Percentiles rank a stretch among this genome's conserved stretches.
These are phyloP conservation scores for Helarctos malayanus DNA, from an alignment of 2,797 vertebrate species.

Conservation along the genomic window DNA sequence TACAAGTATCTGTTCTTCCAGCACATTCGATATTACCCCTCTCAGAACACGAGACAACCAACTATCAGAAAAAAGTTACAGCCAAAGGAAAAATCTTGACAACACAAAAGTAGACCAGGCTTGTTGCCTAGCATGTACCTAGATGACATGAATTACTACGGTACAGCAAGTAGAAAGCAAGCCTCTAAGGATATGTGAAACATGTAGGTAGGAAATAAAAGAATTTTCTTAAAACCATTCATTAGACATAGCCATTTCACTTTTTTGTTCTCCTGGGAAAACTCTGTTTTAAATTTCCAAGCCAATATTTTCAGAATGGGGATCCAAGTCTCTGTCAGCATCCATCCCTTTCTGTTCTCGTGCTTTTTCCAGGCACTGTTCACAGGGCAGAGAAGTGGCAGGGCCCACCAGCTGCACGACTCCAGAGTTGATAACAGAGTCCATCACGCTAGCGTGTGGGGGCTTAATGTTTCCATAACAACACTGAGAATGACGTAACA, in stretches of 20 bases:
- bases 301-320: not conserved
- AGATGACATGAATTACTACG: not conserved
- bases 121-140: not conserved
- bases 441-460: not conserved
- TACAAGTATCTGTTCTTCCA: not conserved
- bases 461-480: not conserved
- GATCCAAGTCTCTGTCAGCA: not conserved
- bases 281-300: not conserved
- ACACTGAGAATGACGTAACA: not conserved
- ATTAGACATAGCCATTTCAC: not conserved
- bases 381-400: rapidly evolving
- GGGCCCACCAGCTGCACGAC: not conserved
- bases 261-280: not conserved
- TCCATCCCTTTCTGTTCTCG: not conserved
- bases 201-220: not conserved
- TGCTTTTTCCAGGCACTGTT: not conserved
- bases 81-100: not conserved
- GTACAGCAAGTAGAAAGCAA: not conserved
- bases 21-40: not conserved
- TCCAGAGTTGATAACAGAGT: not conserved
- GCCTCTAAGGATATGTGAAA: not conserved
- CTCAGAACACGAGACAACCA: not conserved
- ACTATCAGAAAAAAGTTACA: not conserved
- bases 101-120: not conserved
- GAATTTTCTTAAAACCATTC: not conserved